phyloP scores from a whole-genome alignment of 23 tunicate genomes.

The Phallusia fumigata region DNA sequence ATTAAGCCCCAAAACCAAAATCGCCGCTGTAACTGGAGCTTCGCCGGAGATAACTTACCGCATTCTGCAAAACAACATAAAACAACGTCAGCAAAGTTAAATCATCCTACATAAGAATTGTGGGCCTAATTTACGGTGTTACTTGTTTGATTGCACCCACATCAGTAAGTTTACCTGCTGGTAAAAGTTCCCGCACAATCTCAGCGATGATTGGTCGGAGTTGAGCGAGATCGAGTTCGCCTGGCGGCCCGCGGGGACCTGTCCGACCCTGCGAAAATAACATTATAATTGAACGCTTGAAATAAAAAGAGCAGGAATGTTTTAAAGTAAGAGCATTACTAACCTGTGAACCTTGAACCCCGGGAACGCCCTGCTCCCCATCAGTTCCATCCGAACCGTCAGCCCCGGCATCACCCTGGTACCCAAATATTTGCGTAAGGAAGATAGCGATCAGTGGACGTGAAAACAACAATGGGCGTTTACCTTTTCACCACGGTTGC shows the following conservation, averaged over 20 bases:
- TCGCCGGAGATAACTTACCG: background rate
- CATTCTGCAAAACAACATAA: constrained; percentile 13
- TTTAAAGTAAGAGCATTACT: background rate
- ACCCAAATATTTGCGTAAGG: background rate
- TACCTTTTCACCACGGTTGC: constrained; percentile 60
- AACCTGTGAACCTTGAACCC: constrained; percentile 13
- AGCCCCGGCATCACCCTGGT: constrained; percentile 52
- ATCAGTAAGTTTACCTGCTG: constrained; percentile 36
- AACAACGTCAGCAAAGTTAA: too few species aligned
- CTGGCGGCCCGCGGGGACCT: constrained; percentile 55
- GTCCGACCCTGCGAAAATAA: constrained; percentile 60
- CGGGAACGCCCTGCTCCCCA: constrained; percentile 73
- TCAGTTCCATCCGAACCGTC: constrained; percentile 65
- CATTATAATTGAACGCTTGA: too few species aligned
- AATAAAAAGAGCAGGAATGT: background rate
- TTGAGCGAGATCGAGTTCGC: constrained; percentile 22
- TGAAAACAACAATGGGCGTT: background rate
- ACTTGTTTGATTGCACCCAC: background rate
- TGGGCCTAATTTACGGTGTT: background rate
- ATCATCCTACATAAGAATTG: background rate
- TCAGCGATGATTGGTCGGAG: constrained; percentile 52
- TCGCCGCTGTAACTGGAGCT: background rate
- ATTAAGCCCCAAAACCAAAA: background rate
- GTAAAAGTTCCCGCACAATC: constrained; percentile 59
- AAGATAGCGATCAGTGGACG: background rate